Base-by-base conservation (phyloP, 2,888 invertebrate genomes). In the Drosophila parthenogenetica region DNA sequence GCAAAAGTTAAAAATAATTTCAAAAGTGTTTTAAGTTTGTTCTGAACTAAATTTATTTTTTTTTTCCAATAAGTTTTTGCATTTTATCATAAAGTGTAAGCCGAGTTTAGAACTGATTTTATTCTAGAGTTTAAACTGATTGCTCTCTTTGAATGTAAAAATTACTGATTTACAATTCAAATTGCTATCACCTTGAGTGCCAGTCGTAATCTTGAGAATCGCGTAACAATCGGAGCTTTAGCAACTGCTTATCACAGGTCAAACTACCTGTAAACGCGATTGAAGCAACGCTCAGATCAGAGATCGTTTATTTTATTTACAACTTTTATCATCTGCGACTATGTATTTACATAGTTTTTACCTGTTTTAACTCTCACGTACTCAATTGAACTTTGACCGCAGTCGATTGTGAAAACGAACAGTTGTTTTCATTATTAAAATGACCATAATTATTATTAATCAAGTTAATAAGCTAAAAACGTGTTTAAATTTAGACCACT, bases 321-420 rank as follows among this genome's bases (percentile, higher is more conserved):
- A 22, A 22, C 22, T 22, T 29, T 42, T 29, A 25, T 22, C 22
- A 22, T 11, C 19, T 29, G 58, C 53, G 48, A n/a, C 70, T 64
- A 64, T 59, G 58, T 51, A 59, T 68, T 66, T 64, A 80, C n/a
- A 77, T 51, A 51, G 62, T 63, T 62, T 62, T 83, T 72, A 68
- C 68, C 43, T 66, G 50, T 57, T 62, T 57, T 10, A 60, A 25
- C 45, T 39, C 46, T 53, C 61, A 11, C 40, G 37, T 22, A 35
- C 19, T 32, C 45, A n/a, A 14, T 5, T 59, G 81, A 85, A 79
- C 82, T 85, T 79, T 81, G 69, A 58, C 67, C 81, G 32, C 72
- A 69, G 51, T 46, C 49, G 22, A 37, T 55, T 58, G 48, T 59
- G 40, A 49, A 54, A 43, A 54, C 40, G 43, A 57, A 43, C 35